Conservation (phyloP, 92 coral and sea anemone species). For the Zoanthus solanderi region DNA sequence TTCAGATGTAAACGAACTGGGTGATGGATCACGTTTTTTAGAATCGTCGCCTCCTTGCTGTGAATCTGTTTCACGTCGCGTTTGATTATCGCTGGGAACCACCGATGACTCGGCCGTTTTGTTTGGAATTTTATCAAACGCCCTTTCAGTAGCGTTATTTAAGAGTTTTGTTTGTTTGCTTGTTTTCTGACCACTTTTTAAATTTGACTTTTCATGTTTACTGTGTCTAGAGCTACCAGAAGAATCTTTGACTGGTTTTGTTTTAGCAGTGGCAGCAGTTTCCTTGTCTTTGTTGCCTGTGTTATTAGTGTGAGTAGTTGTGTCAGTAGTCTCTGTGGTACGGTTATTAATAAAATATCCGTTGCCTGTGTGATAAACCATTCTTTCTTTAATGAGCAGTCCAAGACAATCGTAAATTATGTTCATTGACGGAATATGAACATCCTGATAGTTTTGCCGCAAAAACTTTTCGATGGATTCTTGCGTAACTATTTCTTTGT, state of each 20-base stretch:
- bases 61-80: neutral
- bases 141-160: neutral
- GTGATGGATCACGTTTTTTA: neutral
- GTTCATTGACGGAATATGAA: constrained; percentile 83
- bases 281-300: constrained; percentile 33
- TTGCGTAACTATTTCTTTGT: constrained; percentile 72
- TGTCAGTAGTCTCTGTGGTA: constrained; percentile 37
- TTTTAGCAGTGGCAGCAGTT: constrained; percentile 40
- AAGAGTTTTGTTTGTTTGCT: constrained; percentile 14
- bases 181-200: neutral
- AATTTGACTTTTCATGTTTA: constrained; percentile 1
- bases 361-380: constrained; percentile 74
- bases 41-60: constrained; percentile 12
- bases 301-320: constrained; percentile 30
- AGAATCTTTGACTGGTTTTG: constrained; percentile 7
- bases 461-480: constrained; percentile 79
- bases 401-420: constrained; percentile 88
- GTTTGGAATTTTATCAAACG: constrained; percentile 6
- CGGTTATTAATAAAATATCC: constrained; percentile 70
- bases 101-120: neutral
- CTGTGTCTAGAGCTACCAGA: constrained; percentile 42
- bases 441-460: constrained; percentile 82
- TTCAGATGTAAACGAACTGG: neutral
- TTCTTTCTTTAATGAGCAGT: constrained; percentile 79
- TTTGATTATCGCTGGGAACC: neutral